Base-by-base conservation (phyloP, 2,113 vertebrate genomes). In the Oryzias melastigma region DNA sequence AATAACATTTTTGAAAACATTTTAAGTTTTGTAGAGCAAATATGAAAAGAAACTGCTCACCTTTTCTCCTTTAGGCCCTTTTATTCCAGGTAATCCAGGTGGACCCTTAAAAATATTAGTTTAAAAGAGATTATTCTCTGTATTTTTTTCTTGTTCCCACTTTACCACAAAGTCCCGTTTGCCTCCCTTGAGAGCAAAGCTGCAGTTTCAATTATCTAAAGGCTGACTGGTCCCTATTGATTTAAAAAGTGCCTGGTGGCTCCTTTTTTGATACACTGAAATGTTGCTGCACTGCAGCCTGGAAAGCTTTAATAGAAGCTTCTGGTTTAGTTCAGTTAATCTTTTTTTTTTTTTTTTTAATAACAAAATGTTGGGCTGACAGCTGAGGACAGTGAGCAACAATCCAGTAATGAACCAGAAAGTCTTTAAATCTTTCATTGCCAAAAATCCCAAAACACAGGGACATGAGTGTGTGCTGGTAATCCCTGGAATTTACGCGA, bases 41-140 rank as follows among this genome's bases (percentile, higher is more conserved):
- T 71, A 20, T 60, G 7, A 42, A 52, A 52, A 22, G 49, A 52
- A 65, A 68, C 41, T 48, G 27, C 85, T 80, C 92, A 98, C 97
- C 91, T 96, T 98, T 82, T 96, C 96, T 82, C 97, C 97, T 78
- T 96, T 97, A 87, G 93, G 91, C 90, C 96, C 97, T 79, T 63
- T 90, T 72, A 93, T 78, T 68, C 96, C 97, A 79, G 95, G 95
- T 89, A 95, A 88, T 80, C 97, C 97, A 50, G 84, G 91, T 47
- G 93, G 93, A 74, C 97, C 97, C 97, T 99, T 77, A 44, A 46
- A 55, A 77, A 68, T 14, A 85, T 24, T 20, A 70, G 63, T 75
- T 63, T 14, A 50, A n/a, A n/a, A 62, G 29, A 58, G 59, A 68
- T 59, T 61, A 14, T 2, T 17, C 75, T 73, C 58, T 63, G 50